phyloP scores from a whole-genome alignment of 53 echinoderm and acorn worm species.

The Holothuria scabra region DNA sequence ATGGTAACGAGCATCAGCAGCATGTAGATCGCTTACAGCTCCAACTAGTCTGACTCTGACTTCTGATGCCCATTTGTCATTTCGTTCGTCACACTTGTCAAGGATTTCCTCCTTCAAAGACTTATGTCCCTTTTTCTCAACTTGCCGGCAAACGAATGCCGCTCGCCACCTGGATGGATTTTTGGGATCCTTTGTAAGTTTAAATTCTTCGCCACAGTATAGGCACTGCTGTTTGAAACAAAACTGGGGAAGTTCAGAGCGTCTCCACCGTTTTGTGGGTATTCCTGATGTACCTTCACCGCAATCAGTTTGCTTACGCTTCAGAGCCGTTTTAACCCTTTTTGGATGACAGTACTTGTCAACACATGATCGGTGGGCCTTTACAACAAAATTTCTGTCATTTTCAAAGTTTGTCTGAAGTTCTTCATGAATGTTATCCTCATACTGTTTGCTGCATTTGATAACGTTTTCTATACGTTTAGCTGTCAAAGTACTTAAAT shows the following conservation, averaged over 20 bases:
- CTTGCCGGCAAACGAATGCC: conserved; percentile 56
- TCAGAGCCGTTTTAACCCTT: conserved; percentile 28
- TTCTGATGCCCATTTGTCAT: conserved; percentile 57
- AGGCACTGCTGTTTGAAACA: conserved; percentile 50
- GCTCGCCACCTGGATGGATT: conserved; percentile 59
- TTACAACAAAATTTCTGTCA: conserved; percentile 5
- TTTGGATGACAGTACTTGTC: conserved; percentile 49
- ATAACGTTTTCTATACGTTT: conserved; percentile 5
- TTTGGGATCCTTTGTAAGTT: conserved; percentile 48
- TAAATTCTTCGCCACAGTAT: conserved; percentile 59
- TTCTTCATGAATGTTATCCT: conserved; percentile 38
- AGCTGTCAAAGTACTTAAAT: conserved; percentile 20
- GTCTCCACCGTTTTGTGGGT: conserved; percentile 45
- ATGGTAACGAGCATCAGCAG: too few relatives aligned
- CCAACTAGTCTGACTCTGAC: too few relatives aligned
- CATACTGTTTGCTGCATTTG: conserved; percentile 28
- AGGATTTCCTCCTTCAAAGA: conserved; percentile 49
- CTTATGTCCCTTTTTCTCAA: conserved; percentile 31
- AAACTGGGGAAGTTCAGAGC: conserved; percentile 41
- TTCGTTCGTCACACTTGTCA: conserved; percentile 53
- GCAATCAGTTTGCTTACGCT: conserved; percentile 28
- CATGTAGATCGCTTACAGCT: too few relatives aligned
- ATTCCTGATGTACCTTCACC: conserved; percentile 6
- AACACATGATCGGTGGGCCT: conserved; percentile 39
- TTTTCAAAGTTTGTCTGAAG: conserved; percentile 2